Conservation (phyloP, 2,888 invertebrate species). For the Anarsia innoxiella region DNA sequence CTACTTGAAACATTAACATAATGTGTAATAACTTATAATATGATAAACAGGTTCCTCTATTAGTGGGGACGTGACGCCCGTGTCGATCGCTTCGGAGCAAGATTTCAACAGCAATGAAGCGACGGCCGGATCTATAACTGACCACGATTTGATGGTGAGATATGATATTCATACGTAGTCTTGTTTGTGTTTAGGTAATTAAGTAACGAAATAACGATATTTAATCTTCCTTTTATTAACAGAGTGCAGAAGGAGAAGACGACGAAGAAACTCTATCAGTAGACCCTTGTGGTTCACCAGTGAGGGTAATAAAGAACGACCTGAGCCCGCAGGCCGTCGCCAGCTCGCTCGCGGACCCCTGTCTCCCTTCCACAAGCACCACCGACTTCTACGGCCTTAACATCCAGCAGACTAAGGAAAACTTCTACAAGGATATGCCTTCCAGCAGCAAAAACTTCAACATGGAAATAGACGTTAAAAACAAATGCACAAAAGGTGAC, state of each 20-base stretch:
- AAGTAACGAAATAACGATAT: too few relatives aligned
- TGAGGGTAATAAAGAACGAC: constrained; percentile 50
- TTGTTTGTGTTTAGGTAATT: too few relatives aligned
- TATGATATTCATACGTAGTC: too few relatives aligned
- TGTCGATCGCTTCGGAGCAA: constrained; percentile 78
- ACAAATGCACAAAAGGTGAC: constrained; percentile 46
- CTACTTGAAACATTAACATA: too few relatives aligned
- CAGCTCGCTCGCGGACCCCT: constrained; percentile 26
- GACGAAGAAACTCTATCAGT: constrained; percentile 75
- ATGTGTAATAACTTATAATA: too few relatives aligned
- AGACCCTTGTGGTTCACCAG: constrained; percentile 61
- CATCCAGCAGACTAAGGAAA: constrained; percentile 54
- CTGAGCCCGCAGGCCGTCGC: constrained; percentile 36
- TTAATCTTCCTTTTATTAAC: constrained; percentile 18
- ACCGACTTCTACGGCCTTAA: constrained; percentile 51
- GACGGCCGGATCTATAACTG: constrained; percentile 78
- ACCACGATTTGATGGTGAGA: constrained; percentile 72
- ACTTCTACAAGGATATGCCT: constrained; percentile 56
- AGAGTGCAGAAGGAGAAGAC: constrained; percentile 74
- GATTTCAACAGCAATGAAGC: constrained; percentile 81
- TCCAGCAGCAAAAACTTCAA: constrained; percentile 63
- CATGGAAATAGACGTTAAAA: constrained; percentile 39
- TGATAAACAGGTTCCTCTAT: constrained; percentile 69
- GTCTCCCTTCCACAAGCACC: constrained; percentile 35
- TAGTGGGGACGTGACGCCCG: constrained; percentile 81